A percentile compares a stretch with the other conserved stretches of the same genome.
Evolutionary conservation across 2,888 invertebrate species (phyloP).

Genomic region (Hermaeophaga mercurialis): DNA sequence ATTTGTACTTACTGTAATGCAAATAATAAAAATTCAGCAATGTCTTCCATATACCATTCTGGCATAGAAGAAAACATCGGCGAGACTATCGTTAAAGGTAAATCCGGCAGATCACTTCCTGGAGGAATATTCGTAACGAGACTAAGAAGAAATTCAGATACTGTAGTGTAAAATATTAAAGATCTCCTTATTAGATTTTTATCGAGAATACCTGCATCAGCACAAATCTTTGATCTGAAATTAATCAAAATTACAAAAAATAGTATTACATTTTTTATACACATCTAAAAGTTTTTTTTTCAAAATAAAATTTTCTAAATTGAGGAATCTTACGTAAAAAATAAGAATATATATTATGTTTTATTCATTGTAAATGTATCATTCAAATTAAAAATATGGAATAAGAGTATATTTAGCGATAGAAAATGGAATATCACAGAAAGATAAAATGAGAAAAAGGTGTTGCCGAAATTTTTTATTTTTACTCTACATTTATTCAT

Average conservation of each 20-base stretch:
- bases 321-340: too few species aligned
- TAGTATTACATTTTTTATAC: too few species aligned
- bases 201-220: slow-evolving; percentile 89
- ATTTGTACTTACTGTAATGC: slow-evolving; percentile 80
- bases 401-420: too few species aligned
- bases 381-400: too few species aligned
- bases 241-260: slow-evolving; percentile 1
- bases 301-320: too few species aligned
- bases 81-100: slow-evolving; percentile 67
- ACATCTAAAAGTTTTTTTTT: too few species aligned
- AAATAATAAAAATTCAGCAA: slow-evolving; percentile 94
- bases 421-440: too few species aligned
- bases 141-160: slow-evolving; percentile 77
- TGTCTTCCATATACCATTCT: slow-evolving; percentile 97
- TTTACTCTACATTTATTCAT: too few species aligned
- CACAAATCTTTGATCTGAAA: slow-evolving; percentile 84
- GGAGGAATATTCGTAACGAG: slow-evolving; percentile 65
- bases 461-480: too few species aligned
- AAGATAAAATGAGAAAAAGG: too few species aligned
- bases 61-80: slow-evolving; percentile 88
- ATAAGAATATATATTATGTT: too few species aligned
- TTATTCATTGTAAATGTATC: too few species aligned
- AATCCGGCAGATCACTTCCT: slow-evolving; percentile 59
- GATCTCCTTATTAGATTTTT: slow-evolving; percentile 80
- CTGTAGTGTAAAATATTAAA: slow-evolving; percentile 85